Percentiles rank a stretch among this genome's conserved stretches.
Evolutionary conservation across 2,113 vertebrate genomes (phyloP).

Genomic region (Pionites leucogaster): DNA sequence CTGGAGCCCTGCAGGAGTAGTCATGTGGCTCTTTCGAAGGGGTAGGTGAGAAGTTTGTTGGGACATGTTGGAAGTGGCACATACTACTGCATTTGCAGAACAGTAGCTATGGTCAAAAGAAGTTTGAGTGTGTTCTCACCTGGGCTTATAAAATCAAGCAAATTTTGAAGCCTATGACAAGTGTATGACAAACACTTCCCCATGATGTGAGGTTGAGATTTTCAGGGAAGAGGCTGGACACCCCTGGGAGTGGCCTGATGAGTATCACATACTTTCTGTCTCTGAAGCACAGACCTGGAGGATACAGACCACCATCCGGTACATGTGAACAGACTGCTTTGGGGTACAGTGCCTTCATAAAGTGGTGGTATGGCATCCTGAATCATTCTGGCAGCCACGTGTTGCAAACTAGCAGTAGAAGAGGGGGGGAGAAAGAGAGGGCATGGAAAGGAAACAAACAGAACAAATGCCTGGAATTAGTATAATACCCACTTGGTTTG

Average conservation of each 20-base stretch:
- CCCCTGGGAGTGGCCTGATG: background rate
- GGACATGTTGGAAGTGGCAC: background rate
- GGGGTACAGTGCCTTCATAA: fast-evolving
- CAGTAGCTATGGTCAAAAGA: background rate
- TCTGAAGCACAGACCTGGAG: background rate
- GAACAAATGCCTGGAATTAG: background rate
- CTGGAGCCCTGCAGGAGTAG: background rate
- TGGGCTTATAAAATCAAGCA: background rate
- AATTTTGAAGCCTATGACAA: background rate
- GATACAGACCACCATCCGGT: background rate
- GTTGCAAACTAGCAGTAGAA: background rate
- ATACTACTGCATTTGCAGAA: background rate
- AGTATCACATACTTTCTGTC: background rate
- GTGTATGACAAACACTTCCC: fast-evolving
- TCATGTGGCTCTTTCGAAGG: background rate
- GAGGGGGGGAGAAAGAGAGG: background rate
- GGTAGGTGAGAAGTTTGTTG: fast-evolving
- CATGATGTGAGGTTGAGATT: fast-evolving
- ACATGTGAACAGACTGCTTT: fast-evolving
- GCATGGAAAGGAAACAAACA: background rate
- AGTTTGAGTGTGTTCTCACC: background rate
- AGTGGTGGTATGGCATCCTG: background rate
- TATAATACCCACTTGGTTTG: background rate
- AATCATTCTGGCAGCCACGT: fast-evolving
- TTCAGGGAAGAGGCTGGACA: background rate